A percentile compares a stretch with the other conserved stretches of the same genome.
Evolutionary conservation across 2,113 vertebrate genomes (phyloP).

Genomic region (Podarcis raffonei): DNA sequence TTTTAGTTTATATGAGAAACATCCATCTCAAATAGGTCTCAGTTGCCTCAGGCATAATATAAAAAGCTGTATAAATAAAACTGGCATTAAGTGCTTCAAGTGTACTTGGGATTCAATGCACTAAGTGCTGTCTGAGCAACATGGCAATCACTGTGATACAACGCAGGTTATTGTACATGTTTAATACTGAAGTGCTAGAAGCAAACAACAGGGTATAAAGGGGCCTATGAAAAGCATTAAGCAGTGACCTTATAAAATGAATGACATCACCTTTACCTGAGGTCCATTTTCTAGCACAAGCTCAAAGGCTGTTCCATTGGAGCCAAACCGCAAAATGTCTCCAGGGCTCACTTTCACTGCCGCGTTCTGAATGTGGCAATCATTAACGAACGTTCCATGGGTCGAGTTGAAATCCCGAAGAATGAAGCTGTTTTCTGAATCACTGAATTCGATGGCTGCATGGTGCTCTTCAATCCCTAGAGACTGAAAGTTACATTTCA

Average conservation of each 20-base stretch:
- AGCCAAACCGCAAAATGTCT: constrained; percentile 78
- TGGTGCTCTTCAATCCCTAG: constrained; percentile 78
- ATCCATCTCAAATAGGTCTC: no score
- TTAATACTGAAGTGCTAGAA: not conserved
- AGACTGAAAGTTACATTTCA: constrained; percentile 52
- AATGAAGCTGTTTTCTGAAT: constrained; percentile 68
- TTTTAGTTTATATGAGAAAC: no score
- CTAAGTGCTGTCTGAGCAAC: not conserved
- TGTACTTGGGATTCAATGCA: not conserved
- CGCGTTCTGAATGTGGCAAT: constrained; percentile 83
- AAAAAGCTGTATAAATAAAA: no score
- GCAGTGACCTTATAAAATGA: not conserved
- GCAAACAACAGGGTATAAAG: not conserved
- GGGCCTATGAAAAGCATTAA: not conserved
- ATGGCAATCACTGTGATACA: not conserved
- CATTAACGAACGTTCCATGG: constrained; percentile 80
- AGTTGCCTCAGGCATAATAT: no score
- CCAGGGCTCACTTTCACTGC: constrained; percentile 74
- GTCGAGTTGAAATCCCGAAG: constrained; percentile 80
- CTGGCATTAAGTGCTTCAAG: not conserved
- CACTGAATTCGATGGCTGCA: constrained; percentile 72
- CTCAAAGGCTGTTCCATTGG: constrained; percentile 66
- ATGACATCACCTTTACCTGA: constrained; percentile 37
- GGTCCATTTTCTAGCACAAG: constrained; percentile 70
- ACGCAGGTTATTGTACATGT: not conserved